These are phyloP conservation scores for Pterostichus madidus DNA, from an alignment of 2,888 invertebrate genomes.

Conservation along the genomic window DNA sequence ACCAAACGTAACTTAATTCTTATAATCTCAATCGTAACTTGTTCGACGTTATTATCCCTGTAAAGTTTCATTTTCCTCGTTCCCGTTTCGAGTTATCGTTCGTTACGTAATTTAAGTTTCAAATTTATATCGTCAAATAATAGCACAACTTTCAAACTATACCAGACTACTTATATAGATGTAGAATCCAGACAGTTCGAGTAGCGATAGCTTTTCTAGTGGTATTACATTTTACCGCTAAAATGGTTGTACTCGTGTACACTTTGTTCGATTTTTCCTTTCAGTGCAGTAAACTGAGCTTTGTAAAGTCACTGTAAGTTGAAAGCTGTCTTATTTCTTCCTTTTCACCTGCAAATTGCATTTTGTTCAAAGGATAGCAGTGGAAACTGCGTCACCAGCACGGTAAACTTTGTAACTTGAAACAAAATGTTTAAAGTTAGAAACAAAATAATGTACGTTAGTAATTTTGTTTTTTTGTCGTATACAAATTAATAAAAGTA, in stretches of 20 bases:
- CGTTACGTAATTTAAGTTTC: too few species aligned
- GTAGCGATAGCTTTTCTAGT: too few species aligned
- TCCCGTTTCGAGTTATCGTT: too few species aligned
- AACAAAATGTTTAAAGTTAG: constrained; percentile 14
- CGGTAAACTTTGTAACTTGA: not conserved
- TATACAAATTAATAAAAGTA: not conserved
- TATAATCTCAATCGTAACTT: too few species aligned
- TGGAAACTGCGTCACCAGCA: not conserved
- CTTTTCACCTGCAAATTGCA: constrained; percentile 15
- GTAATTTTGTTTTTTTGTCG: not conserved
- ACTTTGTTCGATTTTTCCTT: too few species aligned
- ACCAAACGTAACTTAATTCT: too few species aligned
- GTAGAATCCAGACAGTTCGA: too few species aligned
- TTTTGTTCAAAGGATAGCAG: not conserved
- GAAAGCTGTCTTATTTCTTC: constrained; percentile 1
- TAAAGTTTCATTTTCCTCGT: too few species aligned
- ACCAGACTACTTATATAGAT: too few species aligned
- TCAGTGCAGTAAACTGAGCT: not conserved
- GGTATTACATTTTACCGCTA: not conserved
- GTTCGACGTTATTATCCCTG: too few species aligned
- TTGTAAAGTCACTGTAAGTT: not conserved
- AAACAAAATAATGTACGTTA: not conserved
- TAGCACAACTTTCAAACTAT: too few species aligned
- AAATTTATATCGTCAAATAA: too few species aligned
- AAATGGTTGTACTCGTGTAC: not conserved